A percentile compares a stretch with the other conserved stretches of the same genome.
Conservation (phyloP, 2,113 vertebrate genomes). For the Cyanocitta stelleri region DNA sequence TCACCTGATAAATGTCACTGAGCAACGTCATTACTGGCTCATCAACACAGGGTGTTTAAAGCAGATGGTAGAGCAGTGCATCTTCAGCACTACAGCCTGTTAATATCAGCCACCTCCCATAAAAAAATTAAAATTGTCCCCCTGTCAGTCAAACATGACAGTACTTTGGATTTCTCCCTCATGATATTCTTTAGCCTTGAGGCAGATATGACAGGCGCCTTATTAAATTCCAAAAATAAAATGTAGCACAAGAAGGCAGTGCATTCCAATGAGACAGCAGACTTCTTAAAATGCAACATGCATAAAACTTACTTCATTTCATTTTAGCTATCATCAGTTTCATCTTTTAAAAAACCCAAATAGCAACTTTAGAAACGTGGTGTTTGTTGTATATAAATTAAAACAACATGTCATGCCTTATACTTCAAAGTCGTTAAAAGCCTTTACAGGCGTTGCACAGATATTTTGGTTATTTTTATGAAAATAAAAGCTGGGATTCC, state of each 20-base stretch:
- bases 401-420: constrained; percentile 39
- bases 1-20: constrained; percentile 73
- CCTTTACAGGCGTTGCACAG: not conserved
- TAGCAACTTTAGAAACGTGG: constrained; percentile 50
- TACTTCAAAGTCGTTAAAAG: constrained; percentile 12
- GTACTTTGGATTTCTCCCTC: constrained; percentile 77
- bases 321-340: constrained; percentile 65
- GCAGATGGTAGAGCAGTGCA: constrained; percentile 64
- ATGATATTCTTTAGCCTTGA: constrained; percentile 80
- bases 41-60: constrained; percentile 66
- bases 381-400: constrained; percentile 50
- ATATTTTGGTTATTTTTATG: not conserved
- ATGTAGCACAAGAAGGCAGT: constrained; percentile 73
- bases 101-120: constrained; percentile 73
- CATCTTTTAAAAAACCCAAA: constrained; percentile 62
- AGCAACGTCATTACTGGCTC: constrained; percentile 72
- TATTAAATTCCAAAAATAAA: constrained; percentile 86
- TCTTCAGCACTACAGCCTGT: constrained; percentile 59
- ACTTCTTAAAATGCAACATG: constrained; percentile 80
- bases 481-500: constrained; percentile 20
- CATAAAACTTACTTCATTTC: constrained; percentile 69
- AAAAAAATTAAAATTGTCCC: constrained; percentile 79
- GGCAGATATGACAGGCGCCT: constrained; percentile 83
- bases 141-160: constrained; percentile 83
- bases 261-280: constrained; percentile 79